A percentile compares a stretch with the other conserved stretches of the same genome.
Evolutionary conservation across 2,113 vertebrate genomes (phyloP).

Genomic region (Camelus bactrianus): DNA sequence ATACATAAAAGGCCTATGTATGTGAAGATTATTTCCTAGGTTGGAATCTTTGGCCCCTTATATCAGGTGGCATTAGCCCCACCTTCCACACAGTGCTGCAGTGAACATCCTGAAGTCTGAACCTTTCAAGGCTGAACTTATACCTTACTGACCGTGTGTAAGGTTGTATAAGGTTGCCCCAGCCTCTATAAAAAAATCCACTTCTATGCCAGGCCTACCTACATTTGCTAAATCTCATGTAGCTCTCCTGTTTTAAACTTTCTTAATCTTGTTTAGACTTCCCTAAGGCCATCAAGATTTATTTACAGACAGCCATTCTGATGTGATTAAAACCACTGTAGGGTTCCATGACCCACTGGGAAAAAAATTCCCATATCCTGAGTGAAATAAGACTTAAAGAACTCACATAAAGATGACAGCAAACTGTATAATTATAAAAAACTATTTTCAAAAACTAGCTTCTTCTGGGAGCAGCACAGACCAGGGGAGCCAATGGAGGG

Average conservation of each 20-base stretch:
- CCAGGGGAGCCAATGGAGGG: too few species aligned
- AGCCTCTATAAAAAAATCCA: background rate
- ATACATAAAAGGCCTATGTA: background rate
- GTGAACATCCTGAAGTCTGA: background rate
- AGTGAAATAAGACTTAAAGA: background rate
- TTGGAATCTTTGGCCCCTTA: background rate
- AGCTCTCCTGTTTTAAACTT: background rate
- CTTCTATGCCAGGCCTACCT: background rate
- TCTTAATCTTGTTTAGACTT: background rate
- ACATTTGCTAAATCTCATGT: background rate
- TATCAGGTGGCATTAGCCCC: background rate
- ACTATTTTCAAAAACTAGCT: background rate
- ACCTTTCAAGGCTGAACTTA: background rate
- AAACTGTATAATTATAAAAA: background rate
- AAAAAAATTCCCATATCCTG: background rate
- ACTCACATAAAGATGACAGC: background rate
- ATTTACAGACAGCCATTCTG: background rate
- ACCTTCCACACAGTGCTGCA: background rate
- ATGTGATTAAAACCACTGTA: background rate
- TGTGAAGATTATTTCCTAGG: background rate
- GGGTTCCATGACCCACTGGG: background rate
- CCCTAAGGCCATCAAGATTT: background rate
- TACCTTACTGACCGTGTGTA: background rate
- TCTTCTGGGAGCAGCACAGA: too few species aligned
- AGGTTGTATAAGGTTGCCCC: background rate